phyloP scores from a whole-genome alignment of 2,113 vertebrate species.

The Corynorhinus townsendii region DNA sequence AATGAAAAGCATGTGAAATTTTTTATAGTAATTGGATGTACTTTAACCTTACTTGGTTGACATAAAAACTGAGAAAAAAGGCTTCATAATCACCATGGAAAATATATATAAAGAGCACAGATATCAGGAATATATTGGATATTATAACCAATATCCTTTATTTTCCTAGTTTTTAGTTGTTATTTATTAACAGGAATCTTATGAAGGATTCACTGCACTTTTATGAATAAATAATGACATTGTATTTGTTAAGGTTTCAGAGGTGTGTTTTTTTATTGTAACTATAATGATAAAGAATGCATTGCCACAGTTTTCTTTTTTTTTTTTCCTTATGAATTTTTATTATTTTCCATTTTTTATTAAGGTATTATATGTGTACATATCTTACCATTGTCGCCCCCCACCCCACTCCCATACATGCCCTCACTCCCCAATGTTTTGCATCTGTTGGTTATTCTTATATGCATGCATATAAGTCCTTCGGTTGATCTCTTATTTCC shows the following conservation, averaged over 20 bases:
- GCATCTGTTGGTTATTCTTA: too few species aligned
- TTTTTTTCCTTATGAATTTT: too few species aligned
- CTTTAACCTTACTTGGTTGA: neutral
- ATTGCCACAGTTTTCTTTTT: neutral
- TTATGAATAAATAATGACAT: neutral
- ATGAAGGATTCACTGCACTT: neutral
- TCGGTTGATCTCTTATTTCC: too few species aligned
- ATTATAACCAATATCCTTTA: neutral
- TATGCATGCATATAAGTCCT: too few species aligned
- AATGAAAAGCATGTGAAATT: neutral
- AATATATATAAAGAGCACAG: neutral
- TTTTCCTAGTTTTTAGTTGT: neutral
- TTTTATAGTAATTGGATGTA: neutral
- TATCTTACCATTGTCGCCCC: too few species aligned
- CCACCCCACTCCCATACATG: too few species aligned
- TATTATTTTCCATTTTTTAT: too few species aligned
- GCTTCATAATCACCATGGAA: neutral
- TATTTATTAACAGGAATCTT: neutral
- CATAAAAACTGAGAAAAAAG: neutral
- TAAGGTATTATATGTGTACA: too few species aligned
- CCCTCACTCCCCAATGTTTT: too few species aligned
- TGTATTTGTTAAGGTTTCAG: neutral
- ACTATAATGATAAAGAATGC: neutral
- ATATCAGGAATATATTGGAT: neutral
- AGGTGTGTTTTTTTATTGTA: neutral